These are phyloP conservation scores for Brachionichthys hirsutus DNA, from an alignment of 2,113 vertebrate genomes.

Conservation along the genomic window DNA sequence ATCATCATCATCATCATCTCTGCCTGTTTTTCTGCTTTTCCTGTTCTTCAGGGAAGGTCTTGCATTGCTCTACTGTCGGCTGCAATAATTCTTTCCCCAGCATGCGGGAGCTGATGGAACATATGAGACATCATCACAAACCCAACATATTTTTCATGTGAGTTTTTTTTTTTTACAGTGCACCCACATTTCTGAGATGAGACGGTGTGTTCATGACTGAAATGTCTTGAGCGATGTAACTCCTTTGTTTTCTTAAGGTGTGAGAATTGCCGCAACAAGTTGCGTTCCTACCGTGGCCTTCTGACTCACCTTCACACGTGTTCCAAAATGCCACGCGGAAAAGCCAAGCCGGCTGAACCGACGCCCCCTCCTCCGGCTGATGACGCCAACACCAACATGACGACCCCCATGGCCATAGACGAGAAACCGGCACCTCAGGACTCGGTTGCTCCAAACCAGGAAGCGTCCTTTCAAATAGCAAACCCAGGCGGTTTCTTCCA, in stretches of 20 bases:
- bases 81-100: constrained; percentile 84
- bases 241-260: constrained; percentile 74
- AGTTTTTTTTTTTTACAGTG: constrained; percentile 54
- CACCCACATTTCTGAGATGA: not conserved
- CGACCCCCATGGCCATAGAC: not conserved
- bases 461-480: not conserved
- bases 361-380: not conserved
- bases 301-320: constrained; percentile 95
- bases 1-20: not conserved
- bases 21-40: not conserved
- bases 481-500: not conserved
- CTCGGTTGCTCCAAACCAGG: not conserved
- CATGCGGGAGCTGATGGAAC: constrained; percentile 93
- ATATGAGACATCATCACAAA: constrained; percentile 92
- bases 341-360: constrained; percentile 48
- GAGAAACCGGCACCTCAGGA: constrained; percentile 14
- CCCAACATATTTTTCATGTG: constrained; percentile 95
- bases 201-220: not conserved
- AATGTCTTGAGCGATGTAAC: not conserved
- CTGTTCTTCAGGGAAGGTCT: constrained; percentile 55
- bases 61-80: constrained; percentile 80
- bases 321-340: constrained; percentile 81
- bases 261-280: constrained; percentile 90
- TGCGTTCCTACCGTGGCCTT: constrained; percentile 89
- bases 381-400: not conserved